These are phyloP conservation scores for Enoplosus armatus DNA, from an alignment of 2,797 vertebrate genomes.

Conservation along the genomic window DNA sequence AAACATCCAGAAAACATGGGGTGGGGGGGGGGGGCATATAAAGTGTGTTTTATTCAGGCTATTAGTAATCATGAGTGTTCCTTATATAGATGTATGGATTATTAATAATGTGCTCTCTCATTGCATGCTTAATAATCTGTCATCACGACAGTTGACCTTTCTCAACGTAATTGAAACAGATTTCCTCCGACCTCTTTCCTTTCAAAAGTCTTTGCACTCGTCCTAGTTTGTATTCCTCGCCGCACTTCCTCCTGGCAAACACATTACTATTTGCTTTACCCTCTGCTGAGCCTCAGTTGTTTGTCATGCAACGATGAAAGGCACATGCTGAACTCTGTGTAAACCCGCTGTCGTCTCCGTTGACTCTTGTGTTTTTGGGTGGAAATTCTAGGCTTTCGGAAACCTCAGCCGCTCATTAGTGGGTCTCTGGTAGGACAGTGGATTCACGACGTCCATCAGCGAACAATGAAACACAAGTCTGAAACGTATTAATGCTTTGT, in stretches of 20 bases:
- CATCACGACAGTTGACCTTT: conserved; percentile 70
- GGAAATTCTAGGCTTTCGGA: conserved; percentile 20
- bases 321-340: conserved; percentile 61
- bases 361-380: conserved; percentile 26
- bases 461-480: conserved; percentile 21
- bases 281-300: conserved; percentile 59
- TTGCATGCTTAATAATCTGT: conserved; percentile 60
- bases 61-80: conserved; percentile 37
- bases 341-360: conserved; percentile 49
- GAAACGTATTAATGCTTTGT: conserved; percentile 14
- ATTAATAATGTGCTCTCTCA: conserved; percentile 48
- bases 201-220: conserved; percentile 23
- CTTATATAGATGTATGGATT: conserved; percentile 50
- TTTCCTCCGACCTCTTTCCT: conserved; percentile 41
- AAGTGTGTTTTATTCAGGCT: conserved; percentile 6
- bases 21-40: neutral
- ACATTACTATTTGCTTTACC: conserved; percentile 58
- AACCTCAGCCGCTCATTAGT: conserved; percentile 42
- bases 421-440: conserved; percentile 2
- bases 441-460: neutral
- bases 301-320: conserved; percentile 70
- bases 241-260: conserved; percentile 36
- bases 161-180: conserved; percentile 56
- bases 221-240: conserved; percentile 52
- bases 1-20: conserved; percentile 20